Evolutionary conservation across 2,888 invertebrate genomes (phyloP), one percentile per base, ranked within the genome.

Genomic region (Clostera curtula): DNA sequence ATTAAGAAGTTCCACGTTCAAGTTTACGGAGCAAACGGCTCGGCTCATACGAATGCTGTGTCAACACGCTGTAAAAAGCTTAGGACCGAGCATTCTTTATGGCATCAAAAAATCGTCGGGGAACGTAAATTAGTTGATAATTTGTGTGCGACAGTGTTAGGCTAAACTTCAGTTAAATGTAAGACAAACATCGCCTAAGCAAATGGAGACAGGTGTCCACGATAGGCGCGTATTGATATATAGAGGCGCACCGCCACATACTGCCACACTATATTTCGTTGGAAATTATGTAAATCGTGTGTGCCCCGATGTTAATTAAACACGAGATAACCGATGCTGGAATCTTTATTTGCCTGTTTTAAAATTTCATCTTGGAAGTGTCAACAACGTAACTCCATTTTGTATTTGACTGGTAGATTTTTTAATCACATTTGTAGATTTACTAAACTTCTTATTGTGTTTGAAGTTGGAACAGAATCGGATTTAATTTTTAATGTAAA

Each of bases 181-280:
- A 63, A 71, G 57, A 49, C 59, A 79, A 80, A 82, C 74, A 80
- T 24, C 37, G 62, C 82, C 82, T 83, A 83, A 80, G 72, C 66
- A 80, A 80, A 83, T 70, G 74, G 58, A 66, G 76, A 75, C 82
- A 83, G 82, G 82, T 83, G 82, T 73, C 68, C 58, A 66, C 71
- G 68, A 69, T 63, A 56, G 57, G 47, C 53, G 51, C 33, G 30
- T 73, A 77, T 76, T 75, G 72, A 72, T 77, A 79, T 69, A 72
- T 75, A 76, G 66, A 59, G 56, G 57, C 24, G 29, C 38, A 59
- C 55, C 47, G 49, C 45, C 48, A 62, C 65, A 61, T 57, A 50
- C 51, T 57, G 56, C 58, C 55, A 51, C 39, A 49, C 50, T 53
- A 47, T 50, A 59, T 55, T 55, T 62, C 59, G 56, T 51, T 51